A percentile compares a stretch with the other conserved stretches of the same genome.
Conservation (phyloP, 2,888 invertebrate genomes). For the Pterostichus madidus region DNA sequence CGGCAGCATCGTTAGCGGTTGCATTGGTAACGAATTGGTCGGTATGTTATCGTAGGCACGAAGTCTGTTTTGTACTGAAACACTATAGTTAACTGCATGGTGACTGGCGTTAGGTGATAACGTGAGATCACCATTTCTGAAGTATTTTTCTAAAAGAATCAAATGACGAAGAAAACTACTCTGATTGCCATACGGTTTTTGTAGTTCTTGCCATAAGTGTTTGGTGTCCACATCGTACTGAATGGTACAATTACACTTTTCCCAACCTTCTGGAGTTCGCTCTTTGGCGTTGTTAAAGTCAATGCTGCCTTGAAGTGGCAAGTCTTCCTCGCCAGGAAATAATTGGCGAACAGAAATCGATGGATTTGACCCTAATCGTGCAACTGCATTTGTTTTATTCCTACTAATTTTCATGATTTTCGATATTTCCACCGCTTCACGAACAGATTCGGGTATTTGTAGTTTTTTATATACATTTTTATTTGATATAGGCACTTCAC, state of each 20-base stretch:
- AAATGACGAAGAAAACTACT: conserved; percentile 91
- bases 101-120: conserved; percentile 86
- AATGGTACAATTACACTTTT: conserved; percentile 87
- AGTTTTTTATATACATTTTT: conserved; percentile 70
- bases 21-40: conserved; percentile 72
- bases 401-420: conserved; percentile 74
- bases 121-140: conserved; percentile 88
- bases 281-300: conserved; percentile 86
- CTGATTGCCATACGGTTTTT: conserved; percentile 92
- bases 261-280: conserved; percentile 91
- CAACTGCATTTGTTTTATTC: conserved; percentile 79
- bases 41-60: conserved; percentile 86
- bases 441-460: conserved; percentile 71
- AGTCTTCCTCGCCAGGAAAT: conserved; percentile 91
- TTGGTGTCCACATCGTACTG: conserved; percentile 92
- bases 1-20: conserved; percentile 74
- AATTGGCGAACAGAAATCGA: conserved; percentile 90
- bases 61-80: conserved; percentile 88
- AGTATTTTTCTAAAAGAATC: conserved; percentile 90
- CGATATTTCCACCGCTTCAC: conserved; percentile 72
- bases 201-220: conserved; percentile 88
- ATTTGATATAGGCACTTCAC: conserved; percentile 68
- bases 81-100: conserved; percentile 88
- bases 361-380: conserved; percentile 86
- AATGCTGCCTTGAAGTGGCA: conserved; percentile 87